Percentiles rank a stretch among this genome's conserved stretches.
Evolutionary conservation across 2,888 invertebrate species (phyloP).

Genomic region (Lepas anatifera): DNA sequence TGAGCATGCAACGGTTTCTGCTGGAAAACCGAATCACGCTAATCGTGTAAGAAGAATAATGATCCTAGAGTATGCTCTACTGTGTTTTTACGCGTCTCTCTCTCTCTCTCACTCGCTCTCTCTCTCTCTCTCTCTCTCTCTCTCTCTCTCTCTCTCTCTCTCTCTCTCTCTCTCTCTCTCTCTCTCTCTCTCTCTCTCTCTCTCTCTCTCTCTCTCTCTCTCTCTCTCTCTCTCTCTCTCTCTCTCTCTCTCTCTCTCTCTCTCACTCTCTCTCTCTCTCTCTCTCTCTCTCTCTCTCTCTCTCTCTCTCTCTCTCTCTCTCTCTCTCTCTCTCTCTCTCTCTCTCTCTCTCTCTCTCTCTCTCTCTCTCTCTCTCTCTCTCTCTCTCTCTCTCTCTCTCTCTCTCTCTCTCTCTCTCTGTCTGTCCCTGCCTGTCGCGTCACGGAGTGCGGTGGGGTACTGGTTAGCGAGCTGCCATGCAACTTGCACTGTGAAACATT

Average conservation of each 20-base stretch:
- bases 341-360: background rate
- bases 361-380: background rate
- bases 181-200: background rate
- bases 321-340: background rate
- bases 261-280: background rate
- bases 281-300: background rate
- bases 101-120: no score
- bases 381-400: background rate
- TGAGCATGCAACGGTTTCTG: no score
- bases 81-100: background rate
- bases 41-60: no score
- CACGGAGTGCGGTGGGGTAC: background rate
- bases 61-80: no score
- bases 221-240: background rate
- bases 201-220: conserved; percentile 4
- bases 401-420: background rate
- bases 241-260: background rate
- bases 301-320: background rate
- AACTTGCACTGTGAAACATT: background rate
- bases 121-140: no score
- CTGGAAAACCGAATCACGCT: no score
- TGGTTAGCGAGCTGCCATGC: background rate
- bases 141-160: background rate
- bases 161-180: conserved; percentile 8
- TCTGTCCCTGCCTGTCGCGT: background rate